Evolutionary conservation across 2,888 invertebrate species (phyloP), one percentile per base, ranked within the genome.

Genomic region (Antheraea yamamai): DNA sequence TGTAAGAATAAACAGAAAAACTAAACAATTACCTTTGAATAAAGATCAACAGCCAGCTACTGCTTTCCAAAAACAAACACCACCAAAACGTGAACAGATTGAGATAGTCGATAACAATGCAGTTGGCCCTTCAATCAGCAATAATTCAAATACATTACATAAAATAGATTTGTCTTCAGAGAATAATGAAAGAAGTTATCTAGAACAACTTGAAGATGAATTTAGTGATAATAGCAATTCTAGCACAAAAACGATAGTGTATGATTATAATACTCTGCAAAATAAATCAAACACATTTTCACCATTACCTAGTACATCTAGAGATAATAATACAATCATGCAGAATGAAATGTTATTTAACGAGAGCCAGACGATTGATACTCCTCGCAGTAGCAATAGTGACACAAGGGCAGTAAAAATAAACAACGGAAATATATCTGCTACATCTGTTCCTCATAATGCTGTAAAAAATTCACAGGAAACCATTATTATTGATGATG

Each of bases 281-380:
- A 76, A 18, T 0, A 79, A 72, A 14, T 77, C 76, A 68, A 76
- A 75, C 20, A 74, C 81, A 73, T 91, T 90, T 76, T 85, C 85
- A 23, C 90, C 90, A 4, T 55, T 86, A 47, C 90, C 91, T 8
- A 91, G 91, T 79, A 90, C 91, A 64, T 91, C 91, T 4, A 86
- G 23, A 75, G 73, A 61, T 23, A 61, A 61, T 23, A 81, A 84
- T 66, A 85, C 82, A 14, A 82, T 90, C 68, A 73, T 79, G 16
- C 84, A 83, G 82, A 90, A 91, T 86, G 89, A 89, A 61, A 61
- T 61, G 23, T 23, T 61, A 23, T 61, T 61, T 61, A 61, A 61
- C 81, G 81, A 88, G 72, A 87, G 88, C 74, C 76, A 87, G 14
- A 75, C 73, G 18, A 71, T 72, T 75, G 61, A 61, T 23, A 61